Evolutionary conservation across 1,140 invertebrate genomes (phyloP).

Genomic region (Drosophila pseudoobscura): DNA sequence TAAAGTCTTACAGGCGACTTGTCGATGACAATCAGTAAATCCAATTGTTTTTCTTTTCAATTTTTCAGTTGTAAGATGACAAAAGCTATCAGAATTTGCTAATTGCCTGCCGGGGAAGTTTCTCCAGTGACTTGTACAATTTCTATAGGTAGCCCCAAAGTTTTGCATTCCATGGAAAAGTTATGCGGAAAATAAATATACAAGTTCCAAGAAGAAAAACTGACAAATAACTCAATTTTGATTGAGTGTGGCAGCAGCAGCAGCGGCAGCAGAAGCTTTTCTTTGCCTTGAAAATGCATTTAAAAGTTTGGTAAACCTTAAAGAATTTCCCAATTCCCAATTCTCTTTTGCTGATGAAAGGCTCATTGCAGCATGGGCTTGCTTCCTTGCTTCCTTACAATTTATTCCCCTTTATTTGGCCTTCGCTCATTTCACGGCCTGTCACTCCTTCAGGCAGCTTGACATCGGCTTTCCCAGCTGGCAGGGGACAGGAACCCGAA

Average conservation of each 20-base stretch:
- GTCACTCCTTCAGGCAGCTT: conserved; percentile 27
- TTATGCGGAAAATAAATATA: conserved; percentile 40
- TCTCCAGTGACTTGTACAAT: conserved; percentile 34
- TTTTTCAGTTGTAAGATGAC: conserved; percentile 24
- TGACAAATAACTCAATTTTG: conserved; percentile 46
- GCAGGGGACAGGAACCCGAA: conserved; percentile 29
- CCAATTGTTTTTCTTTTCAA: conserved; percentile 14
- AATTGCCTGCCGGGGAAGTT: conserved; percentile 58
- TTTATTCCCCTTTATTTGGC: background rate
- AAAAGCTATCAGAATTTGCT: conserved; percentile 61
- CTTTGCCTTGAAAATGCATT: conserved; percentile 19
- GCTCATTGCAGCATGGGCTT: conserved; percentile 5
- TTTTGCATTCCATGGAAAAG: conserved; percentile 29
- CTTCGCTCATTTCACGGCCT: conserved; percentile 47
- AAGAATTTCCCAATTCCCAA: background rate
- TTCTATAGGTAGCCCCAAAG: conserved; percentile 6
- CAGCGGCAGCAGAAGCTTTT: background rate
- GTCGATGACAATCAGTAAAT: conserved; percentile 45
- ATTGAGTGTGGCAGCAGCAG: conserved; percentile 17
- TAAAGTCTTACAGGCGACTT: conserved; percentile 11
- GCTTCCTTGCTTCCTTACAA: conserved; percentile 12
- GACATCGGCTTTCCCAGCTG: conserved; percentile 37
- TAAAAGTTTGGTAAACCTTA: conserved; percentile 10
- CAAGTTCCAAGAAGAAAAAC: conserved; percentile 13
- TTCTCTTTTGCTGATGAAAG: conserved; percentile 25